Evolutionary conservation across 2,888 invertebrate species (phyloP), one percentile per base, ranked within the genome.

Genomic region (Lasioglossum calceatum): DNA sequence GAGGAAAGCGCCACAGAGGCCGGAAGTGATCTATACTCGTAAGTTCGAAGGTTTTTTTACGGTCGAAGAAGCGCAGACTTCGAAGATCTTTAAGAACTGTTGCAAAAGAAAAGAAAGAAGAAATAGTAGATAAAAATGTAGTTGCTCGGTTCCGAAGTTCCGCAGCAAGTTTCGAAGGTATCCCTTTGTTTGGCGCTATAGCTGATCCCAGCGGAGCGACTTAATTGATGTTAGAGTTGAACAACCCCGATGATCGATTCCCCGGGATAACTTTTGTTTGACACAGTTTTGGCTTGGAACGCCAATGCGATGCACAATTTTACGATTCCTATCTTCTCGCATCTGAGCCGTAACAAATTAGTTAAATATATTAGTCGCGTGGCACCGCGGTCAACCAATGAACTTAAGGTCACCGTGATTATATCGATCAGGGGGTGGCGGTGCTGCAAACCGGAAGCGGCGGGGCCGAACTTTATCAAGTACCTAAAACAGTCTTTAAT

Each of bases 1-100:
- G 72, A 90, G 92, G 61, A 86, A 89, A 16, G 93, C 96, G 74
- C 97, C 97, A 0, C 92, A 95, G 84, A 97, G 96, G 93, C 97
- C 97, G 3, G 96, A 96, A 70, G 91, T 96, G 71, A 95, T 95
- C 89, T 95, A 95, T 84, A 95, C 94, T 84, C 92, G 96, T 96
- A 92, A 95, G 96, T 87, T 70, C 12, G 12, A 80, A 64, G 42
- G n/a, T 27, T 5, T 67, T 67, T 54, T 27, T 14, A 14, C 50
- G 64, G 0, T 23, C 23, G 50, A 19, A 50, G 12, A 42, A 10
- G 3, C 5, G 4, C 27, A 4, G 12, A 44, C 0, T 12, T 12
- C 12, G 12, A 0, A 44, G 44, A 44, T 12, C 44, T 12, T 44
- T 50, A 4, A 16, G 5, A 47, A 16, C 16, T 47, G 16, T 47